Evolutionary conservation across 2,797 vertebrate species (phyloP), one percentile per base, ranked within the genome.

Genomic region (Anniella stebbinsi): DNA sequence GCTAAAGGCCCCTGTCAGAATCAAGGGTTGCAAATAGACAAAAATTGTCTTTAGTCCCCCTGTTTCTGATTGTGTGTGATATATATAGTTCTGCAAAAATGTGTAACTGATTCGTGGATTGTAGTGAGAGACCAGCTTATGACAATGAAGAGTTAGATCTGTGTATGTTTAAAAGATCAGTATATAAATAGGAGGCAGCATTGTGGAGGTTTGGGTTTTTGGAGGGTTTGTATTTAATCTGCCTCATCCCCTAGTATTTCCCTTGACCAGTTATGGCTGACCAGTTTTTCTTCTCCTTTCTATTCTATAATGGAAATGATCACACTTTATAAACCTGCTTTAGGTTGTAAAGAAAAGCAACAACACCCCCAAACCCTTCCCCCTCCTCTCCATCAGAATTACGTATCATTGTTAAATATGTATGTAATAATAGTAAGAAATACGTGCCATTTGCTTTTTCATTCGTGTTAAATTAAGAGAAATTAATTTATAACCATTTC

Each of bases 1-100:
- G 72, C 69, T 66, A 73, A 84, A 87, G 80, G 82, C 12, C 15
- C 88, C 88, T 73, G 92, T 89, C 85, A 89, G 90, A 60, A 78
- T 90, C 72, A 85, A 77, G 90, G 57, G 89, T 41, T 51, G 69
- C 72, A 70, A 84, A 91, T 80, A 73, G 81, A 92, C 92, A 77
- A 78, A 91, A 92, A 88, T 92, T 88, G 86, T 90, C 66, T 30
- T 41, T 66, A 77, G 67, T 91, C 90, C 90, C 91, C 92, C 91
- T 82, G 86, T 80, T 67, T 54, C 30, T 90, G 84, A 45, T 63
- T 30, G 48, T 77, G 57, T 30, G 30, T 41, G 91, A 70, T 33
- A 33, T 38, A 91, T 90, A 0, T 36, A 36, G 77, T 80, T 86
- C 87, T 90, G 63, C 70, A 0, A 0, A 23, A 51, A 41, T 92